Evolutionary conservation across 1,140 invertebrate genomes (phyloP), one percentile per base, ranked within the genome.

Genomic region (Brachionus angularis): DNA sequence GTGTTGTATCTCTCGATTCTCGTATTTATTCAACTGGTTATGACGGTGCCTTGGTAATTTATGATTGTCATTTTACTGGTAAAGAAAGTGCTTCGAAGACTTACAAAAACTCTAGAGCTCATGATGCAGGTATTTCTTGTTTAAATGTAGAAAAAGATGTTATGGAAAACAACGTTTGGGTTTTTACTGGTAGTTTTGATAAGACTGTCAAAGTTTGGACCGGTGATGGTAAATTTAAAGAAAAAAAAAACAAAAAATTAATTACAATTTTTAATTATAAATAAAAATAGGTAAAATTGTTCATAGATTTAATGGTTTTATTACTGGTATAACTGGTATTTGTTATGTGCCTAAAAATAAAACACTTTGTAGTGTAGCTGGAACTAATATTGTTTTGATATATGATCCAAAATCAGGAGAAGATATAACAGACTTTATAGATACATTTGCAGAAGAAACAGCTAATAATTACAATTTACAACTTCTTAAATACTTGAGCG

Each of bases 131-230:
- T 14, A 79, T 82, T 36, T 76, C 77, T n/a, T 79, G 78, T 74
- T 69, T 81, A 25, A 64, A 77, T 4, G 72, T 80, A 34, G 78
- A 76, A 31, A 77, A 77, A 74, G 79, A 81, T 71, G 76, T 74
- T 61, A 18, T 61, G 10, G 79, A 82, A 73, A 79, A 80, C 71
- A 80, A 77, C 36, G 77, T 76, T 21, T 82, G 80, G 80, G 29
- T 81, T 31, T 52, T 81, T 33, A 81, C 80, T 34, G 80, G 80
- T 34, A 79, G 78, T 10, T 82, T 81, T 78, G 81, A 82, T 72
- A 82, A 82, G 72, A 77, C 72, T 44, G 76, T 81, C 25, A 80
- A 79, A 73, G 80, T 82, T 23, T 82, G 81, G 81, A 79, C 78
- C 10, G 72, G 75, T 31, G 80, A 81, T 62, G 80, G 79, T 4